phyloP scores from a whole-genome alignment of 2,113 vertebrate species.

The Megaceryle maxima region DNA sequence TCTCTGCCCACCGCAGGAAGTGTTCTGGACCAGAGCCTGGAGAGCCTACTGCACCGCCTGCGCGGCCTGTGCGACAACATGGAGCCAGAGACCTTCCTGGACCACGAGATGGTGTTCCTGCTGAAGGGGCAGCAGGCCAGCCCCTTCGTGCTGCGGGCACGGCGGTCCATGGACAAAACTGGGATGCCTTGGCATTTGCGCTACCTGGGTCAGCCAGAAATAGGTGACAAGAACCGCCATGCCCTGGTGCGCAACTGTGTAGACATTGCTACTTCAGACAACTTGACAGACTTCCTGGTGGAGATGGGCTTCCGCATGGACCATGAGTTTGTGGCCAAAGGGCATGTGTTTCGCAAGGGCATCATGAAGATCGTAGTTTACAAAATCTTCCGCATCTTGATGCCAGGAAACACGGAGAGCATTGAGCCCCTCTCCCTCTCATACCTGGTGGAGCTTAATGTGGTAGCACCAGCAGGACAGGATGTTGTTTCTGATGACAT shows the following conservation, averaged over 20 bases:
- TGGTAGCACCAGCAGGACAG: conserved; percentile 79
- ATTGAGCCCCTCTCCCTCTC: conserved; percentile 92
- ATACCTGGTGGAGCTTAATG: conserved; percentile 82
- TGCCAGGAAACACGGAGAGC: conserved; percentile 93
- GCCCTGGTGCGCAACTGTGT: conserved; percentile 94
- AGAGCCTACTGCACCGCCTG: conserved; percentile 93
- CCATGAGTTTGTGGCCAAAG: conserved; percentile 94
- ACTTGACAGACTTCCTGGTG: conserved; percentile 90
- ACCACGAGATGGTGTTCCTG: conserved; percentile 96
- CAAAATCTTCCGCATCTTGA: conserved; percentile 91
- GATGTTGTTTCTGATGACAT: conserved; percentile 90
- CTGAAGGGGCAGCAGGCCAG: conserved; percentile 97
- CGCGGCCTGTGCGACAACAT: conserved; percentile 96
- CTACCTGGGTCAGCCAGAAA: conserved; percentile 94
- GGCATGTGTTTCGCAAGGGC: conserved; percentile 93
- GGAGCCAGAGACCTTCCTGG: conserved; percentile 92
- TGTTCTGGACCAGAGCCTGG: conserved; percentile 92
- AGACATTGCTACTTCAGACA: conserved; percentile 92
- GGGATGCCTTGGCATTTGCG: conserved; percentile 91
- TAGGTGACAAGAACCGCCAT: conserved; percentile 93
- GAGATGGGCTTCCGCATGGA: conserved; percentile 99
- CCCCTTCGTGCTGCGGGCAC: conserved; percentile 92
- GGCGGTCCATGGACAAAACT: conserved; percentile 86
- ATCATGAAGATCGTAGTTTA: conserved; percentile 94
- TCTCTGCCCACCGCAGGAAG: conserved; percentile 78